Evolutionary conservation across 1,140 invertebrate species (phyloP).

Genomic region (Eufriesea mexicana): DNA sequence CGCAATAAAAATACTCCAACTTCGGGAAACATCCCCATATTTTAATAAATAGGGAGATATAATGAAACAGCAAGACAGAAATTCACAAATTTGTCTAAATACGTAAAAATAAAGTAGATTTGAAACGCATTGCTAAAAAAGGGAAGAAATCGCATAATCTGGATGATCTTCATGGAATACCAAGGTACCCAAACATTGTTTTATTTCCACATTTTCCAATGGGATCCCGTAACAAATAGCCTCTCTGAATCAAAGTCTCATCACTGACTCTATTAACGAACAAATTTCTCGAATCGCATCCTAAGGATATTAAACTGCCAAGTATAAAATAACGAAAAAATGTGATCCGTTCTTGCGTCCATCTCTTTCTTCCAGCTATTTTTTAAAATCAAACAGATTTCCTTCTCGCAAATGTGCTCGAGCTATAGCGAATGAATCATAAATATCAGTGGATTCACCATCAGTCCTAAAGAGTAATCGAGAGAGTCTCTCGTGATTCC

Average conservation of each 20-base stretch:
- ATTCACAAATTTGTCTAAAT: background rate
- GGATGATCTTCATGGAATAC: no score
- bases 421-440: background rate
- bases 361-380: background rate
- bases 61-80: no score
- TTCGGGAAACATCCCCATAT: no score
- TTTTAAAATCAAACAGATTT: background rate
- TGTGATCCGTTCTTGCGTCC: background rate
- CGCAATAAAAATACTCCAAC: no score
- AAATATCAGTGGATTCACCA: background rate
- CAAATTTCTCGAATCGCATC: no score
- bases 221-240: no score
- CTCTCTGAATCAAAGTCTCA: background rate
- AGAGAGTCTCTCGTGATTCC: background rate
- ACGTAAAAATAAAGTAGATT: background rate
- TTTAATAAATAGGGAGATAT: background rate
- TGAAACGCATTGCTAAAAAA: no score
- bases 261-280: no score
- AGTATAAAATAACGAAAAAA: background rate
- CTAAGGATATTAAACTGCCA: background rate
- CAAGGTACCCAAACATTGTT: background rate
- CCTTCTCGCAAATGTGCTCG: background rate
- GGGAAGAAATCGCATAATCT: background rate
- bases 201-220: background rate
- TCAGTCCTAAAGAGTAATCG: slow-evolving; percentile 9